Evolutionary conservation across 2,888 invertebrate species (phyloP).

Genomic region (Drosophila greeni): DNA sequence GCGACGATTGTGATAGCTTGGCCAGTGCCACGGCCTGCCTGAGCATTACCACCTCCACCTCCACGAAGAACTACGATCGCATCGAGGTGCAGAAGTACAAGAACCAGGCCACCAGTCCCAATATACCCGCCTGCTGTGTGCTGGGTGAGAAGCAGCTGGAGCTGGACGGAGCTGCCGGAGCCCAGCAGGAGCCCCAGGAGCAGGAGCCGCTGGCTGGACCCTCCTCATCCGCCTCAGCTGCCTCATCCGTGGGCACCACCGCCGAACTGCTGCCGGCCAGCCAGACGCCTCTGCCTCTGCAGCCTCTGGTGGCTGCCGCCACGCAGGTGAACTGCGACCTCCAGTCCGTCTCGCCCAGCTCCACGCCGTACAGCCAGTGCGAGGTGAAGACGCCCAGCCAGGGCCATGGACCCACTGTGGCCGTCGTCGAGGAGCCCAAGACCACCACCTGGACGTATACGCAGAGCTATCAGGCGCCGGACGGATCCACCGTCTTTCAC

Average conservation of each 20-base stretch:
- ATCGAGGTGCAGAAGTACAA: slow-evolving; percentile 79
- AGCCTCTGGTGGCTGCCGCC: slow-evolving; percentile 40
- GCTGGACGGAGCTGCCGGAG: slow-evolving; percentile 9
- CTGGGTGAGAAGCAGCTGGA: slow-evolving; percentile 55
- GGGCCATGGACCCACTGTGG: slow-evolving; percentile 55
- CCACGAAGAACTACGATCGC: slow-evolving; percentile 76
- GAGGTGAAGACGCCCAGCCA: slow-evolving; percentile 59
- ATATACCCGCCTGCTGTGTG: slow-evolving; percentile 75
- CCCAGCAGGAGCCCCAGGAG: slow-evolving; percentile 17
- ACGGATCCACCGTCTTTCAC: slow-evolving; percentile 77
- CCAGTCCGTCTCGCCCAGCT: slow-evolving; percentile 74
- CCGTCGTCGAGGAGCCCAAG: slow-evolving; percentile 66
- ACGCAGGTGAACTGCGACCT: slow-evolving; percentile 67
- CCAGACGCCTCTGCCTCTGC: slow-evolving; percentile 54
- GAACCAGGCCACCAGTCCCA: slow-evolving; percentile 79
- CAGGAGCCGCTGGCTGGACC: slow-evolving; percentile 23
- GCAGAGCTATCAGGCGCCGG: slow-evolving; percentile 77
- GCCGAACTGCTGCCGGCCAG: slow-evolving; percentile 46
- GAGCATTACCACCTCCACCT: slow-evolving; percentile 74
- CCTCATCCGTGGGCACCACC: slow-evolving; percentile 27
- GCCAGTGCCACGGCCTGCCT: slow-evolving; percentile 70
- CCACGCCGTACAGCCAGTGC: slow-evolving; percentile 75
- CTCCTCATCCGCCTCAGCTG: slow-evolving; percentile 41
- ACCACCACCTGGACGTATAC: slow-evolving; percentile 75
- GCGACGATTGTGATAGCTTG: slow-evolving; percentile 74